Evolutionary conservation across 2,888 invertebrate genomes (phyloP).

Genomic region (Ectemnius cavifrons): DNA sequence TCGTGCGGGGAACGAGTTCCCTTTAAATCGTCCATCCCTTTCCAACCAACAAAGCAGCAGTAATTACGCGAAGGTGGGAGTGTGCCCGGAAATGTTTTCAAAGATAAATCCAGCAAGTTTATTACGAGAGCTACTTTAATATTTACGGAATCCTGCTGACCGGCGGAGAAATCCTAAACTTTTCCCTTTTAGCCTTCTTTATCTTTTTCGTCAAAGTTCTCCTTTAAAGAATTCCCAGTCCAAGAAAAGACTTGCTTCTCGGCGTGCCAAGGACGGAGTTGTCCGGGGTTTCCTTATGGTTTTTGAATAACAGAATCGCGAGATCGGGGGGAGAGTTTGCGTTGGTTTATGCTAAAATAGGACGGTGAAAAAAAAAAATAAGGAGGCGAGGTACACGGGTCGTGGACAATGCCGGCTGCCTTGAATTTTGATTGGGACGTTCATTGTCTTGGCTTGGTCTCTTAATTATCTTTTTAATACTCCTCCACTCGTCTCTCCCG

Average conservation of each 20-base stretch:
- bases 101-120: slow-evolving; percentile 45
- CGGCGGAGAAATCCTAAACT: slow-evolving; percentile 8
- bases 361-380: slow-evolving; percentile 43
- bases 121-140: slow-evolving; percentile 24
- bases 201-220: too few species aligned
- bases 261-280: too few species aligned
- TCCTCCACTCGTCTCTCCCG: too few species aligned
- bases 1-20: slow-evolving; percentile 35
- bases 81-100: slow-evolving; percentile 44
- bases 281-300: too few species aligned
- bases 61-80: slow-evolving; percentile 42
- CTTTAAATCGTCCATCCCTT: slow-evolving; percentile 47
- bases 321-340: too few species aligned
- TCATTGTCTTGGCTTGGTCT: slow-evolving; percentile 50
- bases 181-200: neutral
- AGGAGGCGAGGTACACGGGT: slow-evolving; percentile 23
- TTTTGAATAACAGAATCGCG: too few species aligned
- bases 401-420: slow-evolving; percentile 60
- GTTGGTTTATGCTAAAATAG: slow-evolving; percentile 41
- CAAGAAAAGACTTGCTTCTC: too few species aligned
- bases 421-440: slow-evolving; percentile 59
- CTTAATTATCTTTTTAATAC: slow-evolving; percentile 57
- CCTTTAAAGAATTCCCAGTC: too few species aligned
- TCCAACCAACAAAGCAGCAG: slow-evolving; percentile 33
- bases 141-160: slow-evolving; percentile 16